Base-by-base conservation (phyloP, 1,140 invertebrate species). In the Archivesica marissinica region DNA sequence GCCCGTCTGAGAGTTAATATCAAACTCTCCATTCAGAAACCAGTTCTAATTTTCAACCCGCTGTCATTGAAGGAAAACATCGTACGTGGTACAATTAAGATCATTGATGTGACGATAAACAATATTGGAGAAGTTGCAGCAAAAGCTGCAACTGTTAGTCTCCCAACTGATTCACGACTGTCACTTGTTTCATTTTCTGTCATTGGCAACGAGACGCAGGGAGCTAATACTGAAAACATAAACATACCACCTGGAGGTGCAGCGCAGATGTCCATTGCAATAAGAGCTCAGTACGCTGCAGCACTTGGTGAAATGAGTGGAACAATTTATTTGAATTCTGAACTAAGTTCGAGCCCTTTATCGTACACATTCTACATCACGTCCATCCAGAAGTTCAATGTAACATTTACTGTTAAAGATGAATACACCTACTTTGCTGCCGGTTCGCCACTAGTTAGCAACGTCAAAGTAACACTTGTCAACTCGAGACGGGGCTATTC, bases 351-450 rank as follows among this genome's bases (percentile, higher is more conserved):
- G 20, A 52, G 54, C 25, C 30, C 52, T 41, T 15, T 81, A 25
- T 38, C 20, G 11, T 89, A 85, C 61, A 82, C 54, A 38, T 84
- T 89, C 52, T 81, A 64, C 50, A 47, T 88, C 13, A 79, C 80
- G 50, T 89, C 88, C 20, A 23, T 66, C 4, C 38, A 83, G 35
- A 54, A 56, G 17, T 33, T 88, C 17, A 75, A 89, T 70, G 50
- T 89, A n/a, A 89, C 83, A 15, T 75, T 89, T 25, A 83, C 77
- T 28, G 78, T 88, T 25, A 87, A 89, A 64, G 88, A 89, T 78
- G 88, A 89, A 50, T 89, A 86, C 52, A 89, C 88, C 2, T 89
- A 89, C 47, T 89, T 89, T 64, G 85, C 77, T 30, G 77, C 44
- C 13, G 79, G 64, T 39, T 77, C 76, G 44, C 88, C 88, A n/a